Conservation (phyloP, 2,888 invertebrate genomes). For the Lepidonotus clava region DNA sequence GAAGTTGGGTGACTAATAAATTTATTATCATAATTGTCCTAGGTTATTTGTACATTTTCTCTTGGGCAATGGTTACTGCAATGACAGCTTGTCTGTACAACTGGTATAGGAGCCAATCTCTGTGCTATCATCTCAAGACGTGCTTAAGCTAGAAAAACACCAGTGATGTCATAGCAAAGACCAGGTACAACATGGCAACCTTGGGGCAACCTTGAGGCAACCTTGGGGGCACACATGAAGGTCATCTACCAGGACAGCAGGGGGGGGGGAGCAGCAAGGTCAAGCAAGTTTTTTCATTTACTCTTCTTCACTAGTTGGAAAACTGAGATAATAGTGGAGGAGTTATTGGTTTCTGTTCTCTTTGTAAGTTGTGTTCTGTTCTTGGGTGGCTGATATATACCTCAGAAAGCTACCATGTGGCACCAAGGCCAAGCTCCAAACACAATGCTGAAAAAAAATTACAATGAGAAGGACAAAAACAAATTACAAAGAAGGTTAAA, state of each 20-base stretch:
- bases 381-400: not conserved
- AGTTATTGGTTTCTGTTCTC: too few relatives aligned
- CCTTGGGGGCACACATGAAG: too few relatives aligned
- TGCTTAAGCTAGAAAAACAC: conserved; percentile 46
- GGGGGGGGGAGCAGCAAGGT: too few relatives aligned
- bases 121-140: conserved; percentile 46
- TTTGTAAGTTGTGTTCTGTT: not conserved
- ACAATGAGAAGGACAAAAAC: too few relatives aligned
- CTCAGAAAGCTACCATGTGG: too few relatives aligned
- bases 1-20: conserved; percentile 33
- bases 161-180: not conserved
- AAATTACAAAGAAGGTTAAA: too few relatives aligned
- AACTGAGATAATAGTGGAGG: too few relatives aligned
- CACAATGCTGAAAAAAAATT: too few relatives aligned
- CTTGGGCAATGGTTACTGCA: conserved; percentile 40
- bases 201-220: too few relatives aligned
- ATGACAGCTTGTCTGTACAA: conserved; percentile 44
- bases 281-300: too few relatives aligned
- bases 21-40: conserved; percentile 48
- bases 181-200: conserved; percentile 10
- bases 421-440: conserved; percentile 6
- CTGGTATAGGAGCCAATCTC: conserved; percentile 44
- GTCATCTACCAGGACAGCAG: too few relatives aligned
- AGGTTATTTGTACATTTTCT: conserved; percentile 46
- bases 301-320: too few relatives aligned